phyloP scores from a whole-genome alignment of 2,797 vertebrate species.

The Cirrhinus molitorella region DNA sequence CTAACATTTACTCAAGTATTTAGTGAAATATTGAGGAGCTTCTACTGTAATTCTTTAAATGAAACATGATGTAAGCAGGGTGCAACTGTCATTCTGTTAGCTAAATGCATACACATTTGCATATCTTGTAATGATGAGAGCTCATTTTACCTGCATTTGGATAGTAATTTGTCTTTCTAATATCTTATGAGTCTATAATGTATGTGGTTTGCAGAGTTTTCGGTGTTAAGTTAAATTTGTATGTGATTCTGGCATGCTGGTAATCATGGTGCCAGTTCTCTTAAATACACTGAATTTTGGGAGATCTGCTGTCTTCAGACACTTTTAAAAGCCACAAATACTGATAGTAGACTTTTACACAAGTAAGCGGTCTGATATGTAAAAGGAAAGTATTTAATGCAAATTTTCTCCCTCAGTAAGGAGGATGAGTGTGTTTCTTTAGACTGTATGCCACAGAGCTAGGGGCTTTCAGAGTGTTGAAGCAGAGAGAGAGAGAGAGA shows the following conservation, averaged over 20 bases:
- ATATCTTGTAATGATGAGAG: background rate
- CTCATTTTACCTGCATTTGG: constrained; percentile 1
- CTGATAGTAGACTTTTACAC: constrained; percentile 9
- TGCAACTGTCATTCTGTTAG: constrained; percentile 1
- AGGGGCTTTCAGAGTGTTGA: constrained; percentile 20
- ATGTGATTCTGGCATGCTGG: background rate
- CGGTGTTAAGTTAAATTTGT: background rate
- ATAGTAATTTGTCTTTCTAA: background rate
- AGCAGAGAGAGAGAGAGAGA: constrained; percentile 29
- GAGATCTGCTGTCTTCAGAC: background rate
- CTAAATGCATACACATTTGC: background rate
- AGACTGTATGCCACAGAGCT: constrained; percentile 26
- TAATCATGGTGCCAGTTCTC: background rate
- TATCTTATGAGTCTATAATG: background rate
- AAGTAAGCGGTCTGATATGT: constrained; percentile 16
- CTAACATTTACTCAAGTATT: background rate
- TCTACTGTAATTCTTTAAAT: background rate
- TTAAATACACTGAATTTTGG: background rate
- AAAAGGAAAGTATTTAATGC: constrained; percentile 41
- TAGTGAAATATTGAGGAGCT: background rate
- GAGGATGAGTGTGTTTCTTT: constrained; percentile 48
- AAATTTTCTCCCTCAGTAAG: constrained; percentile 49
- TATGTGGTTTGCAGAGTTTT: background rate
- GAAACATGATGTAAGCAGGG: constrained; percentile 4
- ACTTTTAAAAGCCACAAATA: constrained; percentile 29